Conservation (phyloP, 2,797 vertebrate species). For the Tenualosa ilisha region DNA sequence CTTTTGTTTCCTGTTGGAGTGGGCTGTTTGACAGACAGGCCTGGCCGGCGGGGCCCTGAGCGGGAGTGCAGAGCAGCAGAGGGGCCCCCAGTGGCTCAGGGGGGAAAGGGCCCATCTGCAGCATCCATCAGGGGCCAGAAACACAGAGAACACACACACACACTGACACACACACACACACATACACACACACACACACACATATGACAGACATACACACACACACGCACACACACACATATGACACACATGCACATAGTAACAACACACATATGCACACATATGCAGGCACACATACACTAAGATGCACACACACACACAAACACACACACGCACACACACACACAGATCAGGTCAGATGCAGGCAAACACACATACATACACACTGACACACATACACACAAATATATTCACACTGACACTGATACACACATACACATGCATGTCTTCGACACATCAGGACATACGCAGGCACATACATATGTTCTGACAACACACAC, state of each 20-base stretch:
- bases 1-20: background rate
- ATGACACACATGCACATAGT: background rate
- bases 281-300: background rate
- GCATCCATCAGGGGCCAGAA: slow-evolving; percentile 71
- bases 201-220: background rate
- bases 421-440: background rate
- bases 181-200: slow-evolving; percentile 9
- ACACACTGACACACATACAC: background rate
- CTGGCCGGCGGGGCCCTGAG: background rate
- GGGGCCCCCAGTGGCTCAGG: slow-evolving; percentile 14
- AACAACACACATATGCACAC: too few relatives aligned
- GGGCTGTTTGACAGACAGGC: slow-evolving; percentile 6
- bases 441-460: background rate
- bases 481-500: slow-evolving; percentile 12
- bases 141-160: slow-evolving; percentile 5
- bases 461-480: background rate
- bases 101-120: slow-evolving; percentile 77
- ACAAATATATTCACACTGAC: background rate
- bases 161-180: slow-evolving; percentile 3
- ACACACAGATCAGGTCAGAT: background rate
- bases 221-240: background rate
- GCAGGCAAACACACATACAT: background rate
- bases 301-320: background rate
- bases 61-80: background rate
- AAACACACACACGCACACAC: background rate